phyloP scores from a whole-genome alignment of 1,140 invertebrate species.

The Pararge aegeria region DNA sequence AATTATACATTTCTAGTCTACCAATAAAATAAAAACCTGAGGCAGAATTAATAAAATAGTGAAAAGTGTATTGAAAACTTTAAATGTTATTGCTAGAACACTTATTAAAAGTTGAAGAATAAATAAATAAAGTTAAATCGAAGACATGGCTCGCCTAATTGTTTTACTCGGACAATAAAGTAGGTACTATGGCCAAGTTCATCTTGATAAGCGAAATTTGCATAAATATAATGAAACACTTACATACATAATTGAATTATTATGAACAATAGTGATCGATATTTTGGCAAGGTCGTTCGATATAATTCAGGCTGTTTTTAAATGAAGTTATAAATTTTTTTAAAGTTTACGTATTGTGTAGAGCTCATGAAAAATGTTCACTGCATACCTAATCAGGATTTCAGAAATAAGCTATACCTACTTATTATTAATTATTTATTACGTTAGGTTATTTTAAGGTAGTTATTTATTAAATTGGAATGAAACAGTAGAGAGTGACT shows the following conservation, averaged over 20 bases:
- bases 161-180: slow-evolving; percentile 49
- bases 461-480: no score
- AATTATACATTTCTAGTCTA: no score
- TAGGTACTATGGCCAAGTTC: slow-evolving; percentile 46
- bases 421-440: no score
- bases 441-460: no score
- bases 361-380: no score
- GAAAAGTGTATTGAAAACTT: no score
- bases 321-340: slow-evolving; percentile 10
- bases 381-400: no score
- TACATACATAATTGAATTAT: slow-evolving; percentile 45
- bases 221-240: slow-evolving; percentile 59
- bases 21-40: no score
- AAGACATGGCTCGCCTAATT: slow-evolving; percentile 45
- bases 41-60: no score
- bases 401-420: no score
- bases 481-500: no score
- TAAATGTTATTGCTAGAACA: not conserved
- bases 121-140: slow-evolving; percentile 17
- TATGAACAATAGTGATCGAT: slow-evolving; percentile 50
- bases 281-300: slow-evolving; percentile 47
- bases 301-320: slow-evolving; percentile 13
- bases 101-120: slow-evolving; percentile 16
- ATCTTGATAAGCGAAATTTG: slow-evolving; percentile 64
- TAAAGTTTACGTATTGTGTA: not conserved